Conservation (phyloP, 2,113 vertebrate genomes). For the Lycaon pictus region DNA sequence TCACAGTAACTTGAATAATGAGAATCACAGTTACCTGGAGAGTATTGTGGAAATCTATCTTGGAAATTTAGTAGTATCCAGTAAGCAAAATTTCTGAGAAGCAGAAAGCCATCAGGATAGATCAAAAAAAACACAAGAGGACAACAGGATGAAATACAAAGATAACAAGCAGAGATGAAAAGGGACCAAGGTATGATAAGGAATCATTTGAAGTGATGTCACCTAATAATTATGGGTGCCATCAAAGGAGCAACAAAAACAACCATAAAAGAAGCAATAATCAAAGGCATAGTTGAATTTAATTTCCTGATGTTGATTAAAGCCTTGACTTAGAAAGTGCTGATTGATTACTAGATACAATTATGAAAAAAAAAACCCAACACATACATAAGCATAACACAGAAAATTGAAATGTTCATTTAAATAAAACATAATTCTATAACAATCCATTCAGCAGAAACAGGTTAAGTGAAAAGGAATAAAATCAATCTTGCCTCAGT, state of each 20-base stretch:
- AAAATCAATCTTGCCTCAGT: neutral
- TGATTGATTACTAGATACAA: neutral
- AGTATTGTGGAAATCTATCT: neutral
- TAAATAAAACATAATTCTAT: constrained; percentile 22
- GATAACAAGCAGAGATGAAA: neutral
- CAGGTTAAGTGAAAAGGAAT: neutral
- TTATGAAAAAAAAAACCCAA: neutral
- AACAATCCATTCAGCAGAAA: neutral
- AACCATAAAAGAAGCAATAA: neutral
- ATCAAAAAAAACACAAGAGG: neutral
- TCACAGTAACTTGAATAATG: neutral
- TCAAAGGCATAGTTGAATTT: neutral
- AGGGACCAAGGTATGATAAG: neutral
- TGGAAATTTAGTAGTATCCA: neutral
- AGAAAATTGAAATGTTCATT: neutral
- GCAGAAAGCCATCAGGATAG: neutral
- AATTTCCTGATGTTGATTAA: constrained; percentile 44
- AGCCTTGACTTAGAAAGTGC: constrained; percentile 17
- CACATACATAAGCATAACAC: neutral
- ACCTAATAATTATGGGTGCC: constrained; percentile 11
- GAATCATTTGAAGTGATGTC: constrained; percentile 27
- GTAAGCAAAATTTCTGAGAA: neutral
- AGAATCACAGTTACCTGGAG: neutral
- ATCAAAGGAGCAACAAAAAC: neutral
- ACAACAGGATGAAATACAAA: neutral